Percentiles rank a stretch among this genome's conserved stretches.
Conservation (phyloP, 2,797 vertebrate genomes). For the Dendrocincla fuliginosa region DNA sequence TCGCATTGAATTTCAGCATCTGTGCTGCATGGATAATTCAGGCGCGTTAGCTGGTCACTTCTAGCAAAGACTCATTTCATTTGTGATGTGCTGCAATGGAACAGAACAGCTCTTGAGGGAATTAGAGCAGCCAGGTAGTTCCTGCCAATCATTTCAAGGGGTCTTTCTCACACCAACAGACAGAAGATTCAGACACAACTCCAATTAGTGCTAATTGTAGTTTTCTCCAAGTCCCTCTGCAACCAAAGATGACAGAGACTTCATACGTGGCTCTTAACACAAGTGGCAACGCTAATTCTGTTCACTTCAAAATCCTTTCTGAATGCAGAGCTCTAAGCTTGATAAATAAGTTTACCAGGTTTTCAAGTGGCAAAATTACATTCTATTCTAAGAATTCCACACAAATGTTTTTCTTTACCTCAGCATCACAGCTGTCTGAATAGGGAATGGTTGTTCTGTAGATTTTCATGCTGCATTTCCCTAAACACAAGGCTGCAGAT, state of each 20-base stretch:
- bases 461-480: not conserved
- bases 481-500: not conserved
- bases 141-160: not conserved
- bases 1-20: not conserved
- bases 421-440: not conserved
- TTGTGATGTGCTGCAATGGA: slow-evolving; percentile 4
- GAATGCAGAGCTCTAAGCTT: not conserved
- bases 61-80: slow-evolving; percentile 17
- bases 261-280: not conserved
- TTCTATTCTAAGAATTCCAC: not conserved
- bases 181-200: not conserved
- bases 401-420: not conserved
- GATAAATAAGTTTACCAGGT: slow-evolving; percentile 1
- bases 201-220: slow-evolving; percentile 47
- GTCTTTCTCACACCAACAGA: not conserved
- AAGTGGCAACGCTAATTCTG: slow-evolving; percentile 29
- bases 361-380: not conserved
- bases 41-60: not conserved
- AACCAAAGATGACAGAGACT: slow-evolving; percentile 28
- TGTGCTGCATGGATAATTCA: not conserved
- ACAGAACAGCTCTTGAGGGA: not conserved
- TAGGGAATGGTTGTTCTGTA: not conserved
- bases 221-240: slow-evolving; percentile 10
- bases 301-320: slow-evolving; percentile 19
- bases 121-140: not conserved